These are phyloP conservation scores for Metallyticus violacea DNA, from an alignment of 2,888 invertebrate genomes.

Conservation along the genomic window DNA sequence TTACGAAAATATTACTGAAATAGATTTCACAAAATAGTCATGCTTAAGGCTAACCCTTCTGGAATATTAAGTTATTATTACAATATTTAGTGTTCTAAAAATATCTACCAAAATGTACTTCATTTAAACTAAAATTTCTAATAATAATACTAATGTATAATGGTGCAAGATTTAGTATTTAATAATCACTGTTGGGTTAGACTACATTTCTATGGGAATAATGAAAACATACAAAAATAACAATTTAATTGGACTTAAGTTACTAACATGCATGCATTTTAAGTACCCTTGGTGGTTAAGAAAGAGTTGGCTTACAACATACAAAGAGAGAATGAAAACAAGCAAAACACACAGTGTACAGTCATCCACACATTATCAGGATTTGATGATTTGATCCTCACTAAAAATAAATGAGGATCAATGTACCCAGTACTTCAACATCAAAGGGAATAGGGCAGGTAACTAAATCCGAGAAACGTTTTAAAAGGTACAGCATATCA, in stretches of 20 bases:
- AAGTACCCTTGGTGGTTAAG: background rate
- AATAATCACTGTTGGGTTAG: background rate
- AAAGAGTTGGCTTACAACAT: background rate
- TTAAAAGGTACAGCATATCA: background rate
- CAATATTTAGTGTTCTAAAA: background rate
- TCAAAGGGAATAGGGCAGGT: background rate
- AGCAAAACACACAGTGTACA: background rate
- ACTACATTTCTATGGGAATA: background rate
- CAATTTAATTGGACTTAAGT: too few species aligned
- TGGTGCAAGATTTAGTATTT: background rate
- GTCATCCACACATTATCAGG: background rate
- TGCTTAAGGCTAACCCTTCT: background rate
- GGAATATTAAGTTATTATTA: background rate
- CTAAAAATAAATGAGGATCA: too few species aligned
- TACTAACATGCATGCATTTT: background rate
- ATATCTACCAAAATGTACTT: background rate
- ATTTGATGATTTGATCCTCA: background rate
- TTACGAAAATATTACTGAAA: background rate
- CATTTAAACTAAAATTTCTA: background rate
- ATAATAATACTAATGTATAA: background rate
- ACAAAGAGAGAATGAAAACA: background rate
- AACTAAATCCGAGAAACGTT: background rate
- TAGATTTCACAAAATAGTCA: background rate
- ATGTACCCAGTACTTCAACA: background rate
- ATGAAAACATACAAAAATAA: background rate